These are phyloP conservation scores for Automeris io DNA, from an alignment of 2,888 invertebrate genomes.

Conservation along the genomic window DNA sequence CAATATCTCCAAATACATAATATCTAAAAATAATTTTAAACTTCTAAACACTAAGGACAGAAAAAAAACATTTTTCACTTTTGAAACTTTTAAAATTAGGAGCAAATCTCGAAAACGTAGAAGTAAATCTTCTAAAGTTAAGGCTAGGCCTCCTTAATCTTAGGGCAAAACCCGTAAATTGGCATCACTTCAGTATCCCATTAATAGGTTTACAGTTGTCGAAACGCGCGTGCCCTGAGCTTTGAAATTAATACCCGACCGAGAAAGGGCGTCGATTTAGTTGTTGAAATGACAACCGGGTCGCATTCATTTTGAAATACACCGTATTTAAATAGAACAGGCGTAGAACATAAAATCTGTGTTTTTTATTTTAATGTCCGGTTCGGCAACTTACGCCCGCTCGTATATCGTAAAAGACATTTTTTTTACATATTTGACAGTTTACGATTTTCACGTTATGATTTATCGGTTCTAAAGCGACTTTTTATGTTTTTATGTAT, in stretches of 20 bases:
- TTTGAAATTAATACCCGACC: conserved; percentile 54
- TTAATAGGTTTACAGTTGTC: conserved; percentile 65
- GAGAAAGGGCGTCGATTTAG: conserved; percentile 30
- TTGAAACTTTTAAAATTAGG: too few relatives aligned
- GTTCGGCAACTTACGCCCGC: conserved; percentile 12
- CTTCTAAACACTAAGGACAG: too few relatives aligned
- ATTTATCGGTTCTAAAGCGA: conserved; percentile 32
- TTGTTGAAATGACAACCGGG: conserved; percentile 38
- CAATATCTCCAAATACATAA: too few relatives aligned
- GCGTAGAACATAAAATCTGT: conserved; percentile 24
- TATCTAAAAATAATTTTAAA: too few relatives aligned
- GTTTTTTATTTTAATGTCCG: conserved; percentile 18
- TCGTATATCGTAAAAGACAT: conserved; percentile 19
- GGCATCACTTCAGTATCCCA: too few relatives aligned
- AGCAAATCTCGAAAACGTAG: too few relatives aligned
- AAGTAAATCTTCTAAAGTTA: too few relatives aligned
- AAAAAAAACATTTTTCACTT: too few relatives aligned
- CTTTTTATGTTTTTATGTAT: conserved; percentile 65
- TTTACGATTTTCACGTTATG: conserved; percentile 24
- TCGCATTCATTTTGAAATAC: conserved; percentile 30
- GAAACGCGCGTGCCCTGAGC: conserved; percentile 42
- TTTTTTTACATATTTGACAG: conserved; percentile 24
- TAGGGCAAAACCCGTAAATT: too few relatives aligned
- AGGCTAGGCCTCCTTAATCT: too few relatives aligned
- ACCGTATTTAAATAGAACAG: conserved; percentile 27